Base-by-base conservation (phyloP, 1,140 invertebrate genomes). In the Limonius californicus region DNA sequence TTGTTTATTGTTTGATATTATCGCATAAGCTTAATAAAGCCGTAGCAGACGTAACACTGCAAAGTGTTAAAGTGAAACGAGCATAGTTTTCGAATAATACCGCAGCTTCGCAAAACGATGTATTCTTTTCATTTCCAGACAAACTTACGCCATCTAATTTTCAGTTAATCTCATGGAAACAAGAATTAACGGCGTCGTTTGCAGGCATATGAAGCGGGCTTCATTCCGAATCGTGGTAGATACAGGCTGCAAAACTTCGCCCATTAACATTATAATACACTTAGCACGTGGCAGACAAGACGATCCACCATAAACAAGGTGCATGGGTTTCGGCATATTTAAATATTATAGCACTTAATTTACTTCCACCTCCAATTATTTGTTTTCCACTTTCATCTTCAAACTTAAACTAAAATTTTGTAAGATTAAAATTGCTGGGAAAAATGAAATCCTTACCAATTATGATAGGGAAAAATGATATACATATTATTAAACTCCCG, bases 131-230 rank as follows among this genome's bases (percentile, higher is more conserved):
- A 71, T 73, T 70, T 72, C 61, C 67, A 69, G 69, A 72, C 72
- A 73, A 74, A 74, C 70, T 73, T 74, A 61, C 73, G 70, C 70
- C 73, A 74, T 75, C 74, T 76, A 76, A 75, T 76, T 75, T 75
- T 71, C 71, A 74, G 72, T 76, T 76, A 76, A 76, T 75, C 75
- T 74, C 70, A 64, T 64, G 68, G 69, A 75, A 75, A 76, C 73
- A 73, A 75, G 74, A 76, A 76, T 74, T 74, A 76, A 74, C 73
- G 74, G 68, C 72, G 72, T 70, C 72, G 70, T 76, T 76, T 72
- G 63, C 71, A 70, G 71, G 74, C 73, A 71, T 72, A 71, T 73
- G 70, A 73, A 74, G 67, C 65, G 39, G 20, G 32, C 69, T 67
- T 65, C 69, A 65, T 67, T 23, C 62, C 58, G 61, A 57, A 62